These are phyloP conservation scores for Diplazon laetatorius DNA, from an alignment of 2,888 invertebrate species.

Conservation along the genomic window DNA sequence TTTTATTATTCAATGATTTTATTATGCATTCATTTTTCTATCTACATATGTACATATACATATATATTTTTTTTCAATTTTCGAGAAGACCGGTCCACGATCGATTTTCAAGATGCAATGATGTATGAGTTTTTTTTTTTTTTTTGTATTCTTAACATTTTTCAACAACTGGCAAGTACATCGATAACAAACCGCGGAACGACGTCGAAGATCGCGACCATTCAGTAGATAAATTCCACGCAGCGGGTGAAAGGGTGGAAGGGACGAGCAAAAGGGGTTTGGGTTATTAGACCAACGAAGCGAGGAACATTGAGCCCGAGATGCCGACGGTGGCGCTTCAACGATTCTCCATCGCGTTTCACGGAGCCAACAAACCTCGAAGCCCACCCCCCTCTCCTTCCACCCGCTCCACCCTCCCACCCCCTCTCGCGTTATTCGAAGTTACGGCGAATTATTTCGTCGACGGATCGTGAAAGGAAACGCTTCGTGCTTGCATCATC, in stretches of 20 bases:
- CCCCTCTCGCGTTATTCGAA: conserved; percentile 38
- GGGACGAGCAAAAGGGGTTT: too few relatives aligned
- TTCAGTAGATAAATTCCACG: conserved; percentile 47
- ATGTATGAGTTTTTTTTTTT: too few relatives aligned
- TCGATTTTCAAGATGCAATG: too few relatives aligned
- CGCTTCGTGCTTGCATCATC: too few relatives aligned
- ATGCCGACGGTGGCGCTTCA: conserved; percentile 30
- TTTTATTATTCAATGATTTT: too few relatives aligned
- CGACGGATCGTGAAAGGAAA: too few relatives aligned
- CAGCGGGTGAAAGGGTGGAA: not conserved
- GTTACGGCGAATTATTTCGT: conserved; percentile 36
- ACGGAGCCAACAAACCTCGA: conserved; percentile 49
- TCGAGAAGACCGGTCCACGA: too few relatives aligned
- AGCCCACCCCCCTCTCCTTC: too few relatives aligned
- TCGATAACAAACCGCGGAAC: conserved; percentile 28
- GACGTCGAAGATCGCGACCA: not conserved
- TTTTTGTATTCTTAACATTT: conserved; percentile 39
- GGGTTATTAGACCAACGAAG: conserved; percentile 51
- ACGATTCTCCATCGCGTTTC: conserved; percentile 39
- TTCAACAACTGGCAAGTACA: conserved; percentile 6
- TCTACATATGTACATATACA: too few relatives aligned
- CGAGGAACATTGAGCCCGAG: conserved; percentile 35
- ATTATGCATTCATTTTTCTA: too few relatives aligned
- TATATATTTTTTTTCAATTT: too few relatives aligned
- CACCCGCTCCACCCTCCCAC: too few relatives aligned